phyloP scores from a whole-genome alignment of 1,140 invertebrate genomes.

The Ceratosolen fusciceps region DNA sequence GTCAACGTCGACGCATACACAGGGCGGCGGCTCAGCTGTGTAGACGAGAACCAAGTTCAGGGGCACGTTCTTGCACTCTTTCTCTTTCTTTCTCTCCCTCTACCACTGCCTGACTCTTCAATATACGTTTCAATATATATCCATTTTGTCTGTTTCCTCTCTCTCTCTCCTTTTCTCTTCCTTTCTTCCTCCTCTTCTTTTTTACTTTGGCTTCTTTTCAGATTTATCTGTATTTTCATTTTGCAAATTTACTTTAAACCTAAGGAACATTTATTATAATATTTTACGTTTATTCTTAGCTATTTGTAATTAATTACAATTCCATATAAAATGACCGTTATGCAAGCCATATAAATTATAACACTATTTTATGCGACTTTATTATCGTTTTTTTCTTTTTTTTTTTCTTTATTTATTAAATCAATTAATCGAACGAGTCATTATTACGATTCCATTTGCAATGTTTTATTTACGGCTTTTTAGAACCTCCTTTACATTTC shows the following conservation, averaged over 20 bases:
- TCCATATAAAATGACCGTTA: too few species aligned
- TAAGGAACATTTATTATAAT: too few species aligned
- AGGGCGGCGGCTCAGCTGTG: neutral
- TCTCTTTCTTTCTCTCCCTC: constrained; percentile 44
- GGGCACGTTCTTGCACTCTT: constrained; percentile 62
- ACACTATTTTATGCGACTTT: constrained; percentile 6
- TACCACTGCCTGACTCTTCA: constrained; percentile 36
- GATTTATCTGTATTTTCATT: too few species aligned
- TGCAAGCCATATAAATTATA: too few species aligned
- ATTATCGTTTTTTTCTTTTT: neutral
- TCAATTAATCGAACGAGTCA: too few species aligned
- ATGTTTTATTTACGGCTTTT: too few species aligned
- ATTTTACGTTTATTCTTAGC: neutral
- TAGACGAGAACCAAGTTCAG: constrained; percentile 67
- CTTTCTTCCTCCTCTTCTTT: neutral
- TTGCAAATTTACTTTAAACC: too few species aligned
- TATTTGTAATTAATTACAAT: neutral
- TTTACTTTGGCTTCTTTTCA: too few species aligned
- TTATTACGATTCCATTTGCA: too few species aligned
- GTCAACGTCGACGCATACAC: constrained; percentile 64
- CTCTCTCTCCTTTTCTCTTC: constrained; percentile 27
- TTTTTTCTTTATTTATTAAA: constrained; percentile 27
- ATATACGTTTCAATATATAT: too few species aligned
- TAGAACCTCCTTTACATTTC: too few species aligned
- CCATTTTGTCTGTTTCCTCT: constrained; percentile 17